Conservation (phyloP, 2,888 invertebrate genomes). For the Chalcosyrphus nemorum region DNA sequence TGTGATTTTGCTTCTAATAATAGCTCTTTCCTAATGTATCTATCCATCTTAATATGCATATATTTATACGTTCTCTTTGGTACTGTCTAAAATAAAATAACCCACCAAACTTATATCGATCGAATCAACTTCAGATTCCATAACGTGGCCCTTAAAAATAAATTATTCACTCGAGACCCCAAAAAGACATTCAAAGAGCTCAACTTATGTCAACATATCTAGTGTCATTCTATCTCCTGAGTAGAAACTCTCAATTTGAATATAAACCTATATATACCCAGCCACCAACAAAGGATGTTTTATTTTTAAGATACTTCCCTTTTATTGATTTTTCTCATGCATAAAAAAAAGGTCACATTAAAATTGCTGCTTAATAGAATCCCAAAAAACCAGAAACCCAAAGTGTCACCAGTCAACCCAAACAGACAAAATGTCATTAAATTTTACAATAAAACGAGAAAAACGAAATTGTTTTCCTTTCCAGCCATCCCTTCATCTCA, state of each 20-base stretch:
- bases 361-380: background rate
- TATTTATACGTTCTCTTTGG: no score
- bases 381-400: background rate
- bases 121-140: background rate
- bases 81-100: no score
- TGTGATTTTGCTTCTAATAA: no score
- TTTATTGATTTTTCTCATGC: background rate
- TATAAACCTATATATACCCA: no score
- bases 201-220: background rate
- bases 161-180: background rate
- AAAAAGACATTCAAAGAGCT: background rate
- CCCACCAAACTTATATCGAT: no score
- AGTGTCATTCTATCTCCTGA: background rate
- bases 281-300: background rate
- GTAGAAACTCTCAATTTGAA: background rate
- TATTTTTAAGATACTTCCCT: background rate
- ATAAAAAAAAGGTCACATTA: slow-evolving; percentile 1
- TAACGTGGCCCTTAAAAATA: background rate
- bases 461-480: slow-evolving; percentile 3
- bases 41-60: no score
- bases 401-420: slow-evolving; percentile 16
- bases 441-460: slow-evolving; percentile 1
- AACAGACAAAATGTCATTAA: slow-evolving; percentile 16
- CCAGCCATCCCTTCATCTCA: background rate
- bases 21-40: no score